These are phyloP conservation scores for Dicyrtomina minuta DNA, from an alignment of 2,888 invertebrate genomes.

Conservation along the genomic window DNA sequence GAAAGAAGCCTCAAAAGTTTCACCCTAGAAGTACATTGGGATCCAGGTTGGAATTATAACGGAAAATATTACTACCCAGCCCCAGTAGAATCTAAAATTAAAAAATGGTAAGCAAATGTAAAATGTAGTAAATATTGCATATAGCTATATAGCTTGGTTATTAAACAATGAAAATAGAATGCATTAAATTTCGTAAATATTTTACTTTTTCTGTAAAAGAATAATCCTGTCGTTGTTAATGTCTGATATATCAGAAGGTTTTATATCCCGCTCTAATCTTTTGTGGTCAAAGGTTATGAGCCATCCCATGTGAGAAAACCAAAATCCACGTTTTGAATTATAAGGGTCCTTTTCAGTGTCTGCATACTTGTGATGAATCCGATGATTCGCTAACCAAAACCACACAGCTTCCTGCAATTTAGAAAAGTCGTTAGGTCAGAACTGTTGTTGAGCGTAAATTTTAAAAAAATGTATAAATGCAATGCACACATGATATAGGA, in stretches of 20 bases:
- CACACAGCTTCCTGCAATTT: too few relatives aligned
- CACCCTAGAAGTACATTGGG: background rate
- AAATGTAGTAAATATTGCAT: slow-evolving; percentile 58
- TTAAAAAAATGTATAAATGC: background rate
- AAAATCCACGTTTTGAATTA: slow-evolving; percentile 88
- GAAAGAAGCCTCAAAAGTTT: background rate
- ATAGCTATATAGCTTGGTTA: too few relatives aligned
- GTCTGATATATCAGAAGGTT: slow-evolving; percentile 80
- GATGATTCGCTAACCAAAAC: slow-evolving; percentile 66
- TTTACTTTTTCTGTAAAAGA: slow-evolving; percentile 82
- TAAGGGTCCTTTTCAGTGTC: slow-evolving; percentile 94
- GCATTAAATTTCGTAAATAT: too few relatives aligned
- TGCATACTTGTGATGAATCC: slow-evolving; percentile 86
- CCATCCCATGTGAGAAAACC: slow-evolving; percentile 97
- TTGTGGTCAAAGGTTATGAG: slow-evolving; percentile 86
- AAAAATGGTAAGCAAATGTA: too few relatives aligned
- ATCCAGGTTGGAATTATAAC: background rate
- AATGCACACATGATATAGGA: too few relatives aligned
- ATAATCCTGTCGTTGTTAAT: slow-evolving; percentile 77
- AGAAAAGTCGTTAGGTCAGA: background rate
- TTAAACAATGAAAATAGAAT: too few relatives aligned
- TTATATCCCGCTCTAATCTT: slow-evolving; percentile 81
- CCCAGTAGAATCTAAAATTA: too few relatives aligned
- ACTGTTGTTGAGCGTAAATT: background rate
- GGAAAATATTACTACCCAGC: too few relatives aligned